These are phyloP conservation scores for Elaphurus davidianus DNA, from an alignment of 2,113 vertebrate species.

Conservation along the genomic window DNA sequence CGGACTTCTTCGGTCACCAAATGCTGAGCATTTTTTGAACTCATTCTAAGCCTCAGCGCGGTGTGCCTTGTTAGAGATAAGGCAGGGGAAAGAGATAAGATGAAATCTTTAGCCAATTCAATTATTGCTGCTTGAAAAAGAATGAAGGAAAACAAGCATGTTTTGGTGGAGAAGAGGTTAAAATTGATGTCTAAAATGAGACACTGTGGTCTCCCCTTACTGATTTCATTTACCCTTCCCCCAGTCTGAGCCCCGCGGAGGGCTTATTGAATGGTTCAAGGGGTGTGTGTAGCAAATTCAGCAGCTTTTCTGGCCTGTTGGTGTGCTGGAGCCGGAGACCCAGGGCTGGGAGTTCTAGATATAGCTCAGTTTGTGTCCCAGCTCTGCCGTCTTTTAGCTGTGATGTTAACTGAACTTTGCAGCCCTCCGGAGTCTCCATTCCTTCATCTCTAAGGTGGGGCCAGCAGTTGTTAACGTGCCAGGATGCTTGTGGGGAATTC, in stretches of 20 bases:
- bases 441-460: background rate
- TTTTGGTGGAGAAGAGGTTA: background rate
- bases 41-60: background rate
- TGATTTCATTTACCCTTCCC: background rate
- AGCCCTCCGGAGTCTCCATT: background rate
- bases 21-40: background rate
- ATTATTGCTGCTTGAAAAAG: background rate
- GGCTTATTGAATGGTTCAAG: background rate
- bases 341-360: background rate
- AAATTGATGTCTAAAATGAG: background rate
- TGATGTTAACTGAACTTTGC: too few species aligned
- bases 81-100: background rate
- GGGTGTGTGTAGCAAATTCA: background rate
- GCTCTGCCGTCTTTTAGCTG: background rate
- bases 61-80: background rate
- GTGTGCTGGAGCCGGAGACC: too few species aligned
- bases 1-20: background rate
- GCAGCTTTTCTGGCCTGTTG: background rate
- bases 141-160: background rate
- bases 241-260: accelerated
- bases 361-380: background rate
- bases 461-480: background rate
- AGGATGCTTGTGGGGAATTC: background rate
- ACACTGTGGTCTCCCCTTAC: background rate
- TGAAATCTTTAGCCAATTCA: conserved; percentile 45